These are phyloP conservation scores for Erebia palarica DNA, from an alignment of 2,888 invertebrate genomes.

Conservation along the genomic window DNA sequence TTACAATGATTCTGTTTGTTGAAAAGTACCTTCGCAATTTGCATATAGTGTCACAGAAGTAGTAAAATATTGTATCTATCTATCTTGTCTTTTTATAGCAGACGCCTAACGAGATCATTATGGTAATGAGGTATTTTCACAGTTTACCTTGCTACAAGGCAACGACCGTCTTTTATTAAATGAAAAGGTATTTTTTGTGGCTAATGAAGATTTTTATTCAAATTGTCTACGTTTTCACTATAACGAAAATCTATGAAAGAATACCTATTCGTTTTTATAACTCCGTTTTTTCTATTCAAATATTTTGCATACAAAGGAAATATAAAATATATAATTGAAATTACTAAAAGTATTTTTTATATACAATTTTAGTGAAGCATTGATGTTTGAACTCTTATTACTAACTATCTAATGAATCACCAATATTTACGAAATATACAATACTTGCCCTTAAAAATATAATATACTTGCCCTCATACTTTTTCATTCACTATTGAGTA, in stretches of 20 bases:
- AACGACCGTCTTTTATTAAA: conserved; percentile 7
- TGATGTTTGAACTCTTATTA: not conserved
- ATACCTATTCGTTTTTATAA: not conserved
- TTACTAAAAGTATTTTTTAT: too few species aligned
- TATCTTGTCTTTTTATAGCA: conserved; percentile 8
- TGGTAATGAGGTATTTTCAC: conserved; percentile 13
- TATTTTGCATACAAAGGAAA: too few species aligned
- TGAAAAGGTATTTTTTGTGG: not conserved
- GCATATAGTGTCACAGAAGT: not conserved
- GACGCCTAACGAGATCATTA: conserved; percentile 12
- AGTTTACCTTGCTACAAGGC: not conserved
- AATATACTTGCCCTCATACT: not conserved
- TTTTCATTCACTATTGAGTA: conserved; percentile 8
- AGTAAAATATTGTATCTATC: conserved; percentile 14
- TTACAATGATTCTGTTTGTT: not conserved
- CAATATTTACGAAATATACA: not conserved
- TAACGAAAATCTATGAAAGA: not conserved
- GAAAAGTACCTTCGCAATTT: not conserved
- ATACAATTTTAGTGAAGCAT: too few species aligned
- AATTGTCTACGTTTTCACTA: not conserved
- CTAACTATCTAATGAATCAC: not conserved
- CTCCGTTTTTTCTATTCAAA: too few species aligned
- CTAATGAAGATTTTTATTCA: not conserved
- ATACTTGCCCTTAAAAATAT: not conserved
- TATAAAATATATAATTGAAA: too few species aligned